phyloP scores from a whole-genome alignment of 2,113 vertebrate genomes.

The Calypte anna region DNA sequence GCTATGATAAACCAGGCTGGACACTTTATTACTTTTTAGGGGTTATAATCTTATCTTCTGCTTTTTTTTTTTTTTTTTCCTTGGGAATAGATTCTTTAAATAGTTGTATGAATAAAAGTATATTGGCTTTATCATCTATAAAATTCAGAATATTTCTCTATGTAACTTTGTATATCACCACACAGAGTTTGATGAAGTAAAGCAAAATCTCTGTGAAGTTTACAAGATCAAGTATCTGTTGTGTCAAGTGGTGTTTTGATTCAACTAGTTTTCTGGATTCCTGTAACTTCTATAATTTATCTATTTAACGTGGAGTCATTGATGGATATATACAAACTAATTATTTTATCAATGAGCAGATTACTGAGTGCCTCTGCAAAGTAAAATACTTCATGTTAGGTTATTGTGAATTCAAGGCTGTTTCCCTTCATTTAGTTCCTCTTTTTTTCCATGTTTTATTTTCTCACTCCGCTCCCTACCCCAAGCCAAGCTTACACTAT shows the following conservation, averaged over 20 bases:
- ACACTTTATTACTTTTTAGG: background rate
- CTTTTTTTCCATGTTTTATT: background rate
- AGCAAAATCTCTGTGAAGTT: background rate
- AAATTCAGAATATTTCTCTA: background rate
- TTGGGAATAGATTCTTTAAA: background rate
- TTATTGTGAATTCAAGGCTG: background rate
- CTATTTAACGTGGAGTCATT: background rate
- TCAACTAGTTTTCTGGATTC: background rate
- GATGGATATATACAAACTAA: background rate
- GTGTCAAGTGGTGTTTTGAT: background rate
- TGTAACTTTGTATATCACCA: background rate
- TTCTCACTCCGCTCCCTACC: background rate
- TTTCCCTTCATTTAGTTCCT: background rate
- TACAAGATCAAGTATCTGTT: background rate
- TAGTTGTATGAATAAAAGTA: constrained; percentile 11
- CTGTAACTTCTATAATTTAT: background rate
- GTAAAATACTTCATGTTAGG: background rate
- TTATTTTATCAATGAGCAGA: background rate
- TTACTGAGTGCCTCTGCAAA: background rate
- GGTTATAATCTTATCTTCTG: background rate
- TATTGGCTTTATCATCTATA: background rate
- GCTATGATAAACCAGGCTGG: background rate
- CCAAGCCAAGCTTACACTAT: background rate
- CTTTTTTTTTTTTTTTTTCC: background rate
- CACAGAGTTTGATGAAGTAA: background rate